Evolutionary conservation across 2,797 vertebrate genomes (phyloP), one percentile per base, ranked within the genome.

Genomic region (Clarias fuscus): DNA sequence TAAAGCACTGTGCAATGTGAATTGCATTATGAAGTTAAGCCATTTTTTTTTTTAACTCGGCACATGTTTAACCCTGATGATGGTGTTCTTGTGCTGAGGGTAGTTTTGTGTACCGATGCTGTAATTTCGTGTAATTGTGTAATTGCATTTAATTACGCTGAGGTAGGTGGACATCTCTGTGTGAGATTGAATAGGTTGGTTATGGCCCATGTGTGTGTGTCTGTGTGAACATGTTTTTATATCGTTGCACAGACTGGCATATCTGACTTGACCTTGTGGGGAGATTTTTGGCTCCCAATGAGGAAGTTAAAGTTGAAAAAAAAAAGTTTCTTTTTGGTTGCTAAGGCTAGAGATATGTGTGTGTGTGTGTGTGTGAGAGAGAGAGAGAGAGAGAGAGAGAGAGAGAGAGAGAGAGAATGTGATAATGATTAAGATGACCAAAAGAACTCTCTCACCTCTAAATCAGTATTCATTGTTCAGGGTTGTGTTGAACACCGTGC

Each of bases 381-480:
- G 2, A 33, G 33, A 33, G 37, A 40, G 68, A 37, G 33, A 20
- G 68, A 71, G 37, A 43, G 71, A 48, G 27, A 48, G 71, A 73
- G 40, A 48, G 40, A 76, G 15, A 30, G 53, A 48, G 30, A 86
- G 56, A 27, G 7, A 78, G 56, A 78, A 1, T 8, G n/a, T 8
- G 15, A 73, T 8, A 76, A 78, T 24, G 8, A 61, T 30, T 30
- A 58, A 37, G 76, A 78, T 37, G 18, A 61, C 7, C 27, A 20
- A 78, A 59, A 22, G 18, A 77, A 58, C 24, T 73, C 61, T 37
- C 61, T 84, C 83, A 77, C 84, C 75, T 85, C 76, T 85, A 78
- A 77, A 78, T 78, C 40, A 84, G 40, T 58, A 40, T 73, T 59
- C 22, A 78, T 53, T 84, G 83, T 56, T 22, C 71, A 30, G 70